A percentile compares a stretch with the other conserved stretches of the same genome.
Conservation (phyloP, 2,113 vertebrate species). For the Oenanthe oenanthe region DNA sequence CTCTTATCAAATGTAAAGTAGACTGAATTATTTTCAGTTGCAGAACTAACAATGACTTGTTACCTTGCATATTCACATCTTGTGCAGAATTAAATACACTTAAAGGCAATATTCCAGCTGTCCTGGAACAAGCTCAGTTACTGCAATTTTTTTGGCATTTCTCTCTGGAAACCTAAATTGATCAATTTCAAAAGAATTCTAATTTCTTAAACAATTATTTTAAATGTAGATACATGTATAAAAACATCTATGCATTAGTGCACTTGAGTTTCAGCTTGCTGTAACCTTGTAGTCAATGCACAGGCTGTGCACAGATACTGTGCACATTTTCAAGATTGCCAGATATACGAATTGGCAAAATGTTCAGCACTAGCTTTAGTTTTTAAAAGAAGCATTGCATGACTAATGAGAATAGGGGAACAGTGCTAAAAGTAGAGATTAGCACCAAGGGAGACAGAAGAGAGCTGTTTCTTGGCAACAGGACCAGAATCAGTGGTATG, state of each 20-base stretch:
- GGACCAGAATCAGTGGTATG: background rate
- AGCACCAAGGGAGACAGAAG: constrained; percentile 27
- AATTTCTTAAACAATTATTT: background rate
- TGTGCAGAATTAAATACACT: background rate
- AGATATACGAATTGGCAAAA: background rate
- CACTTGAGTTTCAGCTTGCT: background rate
- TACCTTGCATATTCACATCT: background rate
- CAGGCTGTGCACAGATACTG: background rate
- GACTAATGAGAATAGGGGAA: constrained; percentile 40
- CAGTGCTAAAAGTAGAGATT: constrained; percentile 53
- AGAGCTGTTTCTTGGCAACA: constrained; percentile 34
- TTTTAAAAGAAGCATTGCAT: constrained; percentile 39
- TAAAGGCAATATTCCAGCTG: background rate
- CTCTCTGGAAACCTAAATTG: background rate
- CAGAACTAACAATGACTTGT: background rate
- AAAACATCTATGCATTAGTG: background rate
- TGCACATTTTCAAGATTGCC: background rate
- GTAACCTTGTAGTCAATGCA: background rate
- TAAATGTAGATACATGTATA: background rate
- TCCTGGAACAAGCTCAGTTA: background rate
- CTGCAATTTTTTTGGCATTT: background rate
- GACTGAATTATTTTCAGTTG: background rate
- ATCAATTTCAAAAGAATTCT: background rate
- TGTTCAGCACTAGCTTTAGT: constrained; percentile 13
- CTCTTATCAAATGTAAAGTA: background rate